Percentiles rank a stretch among this genome's conserved stretches.
Evolutionary conservation across 1,140 invertebrate species (phyloP).

Genomic region (Chironomus striatipennis): DNA sequence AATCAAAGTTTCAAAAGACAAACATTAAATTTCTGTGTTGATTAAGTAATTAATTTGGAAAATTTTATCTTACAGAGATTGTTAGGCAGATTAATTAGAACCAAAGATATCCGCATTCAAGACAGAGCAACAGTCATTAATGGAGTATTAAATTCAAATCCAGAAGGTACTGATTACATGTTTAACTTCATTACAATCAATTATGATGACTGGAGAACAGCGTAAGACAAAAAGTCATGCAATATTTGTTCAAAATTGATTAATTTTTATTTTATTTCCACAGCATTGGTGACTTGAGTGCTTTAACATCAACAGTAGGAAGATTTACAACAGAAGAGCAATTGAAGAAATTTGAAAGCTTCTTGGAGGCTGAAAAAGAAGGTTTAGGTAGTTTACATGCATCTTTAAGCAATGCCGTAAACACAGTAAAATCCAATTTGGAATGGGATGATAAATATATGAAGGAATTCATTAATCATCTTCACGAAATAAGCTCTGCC

Average conservation of each 20-base stretch:
- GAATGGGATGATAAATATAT: slow-evolving; percentile 25
- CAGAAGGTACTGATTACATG: slow-evolving; percentile 40
- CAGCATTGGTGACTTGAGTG: slow-evolving; percentile 38
- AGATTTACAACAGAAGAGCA: slow-evolving; percentile 42
- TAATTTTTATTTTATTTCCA: slow-evolving; percentile 33
- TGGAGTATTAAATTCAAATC: slow-evolving; percentile 39
- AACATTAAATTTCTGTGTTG: no score
- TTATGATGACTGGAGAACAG: slow-evolving; percentile 34
- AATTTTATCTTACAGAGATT: slow-evolving; percentile 33
- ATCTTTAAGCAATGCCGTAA: background rate
- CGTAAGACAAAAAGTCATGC: slow-evolving; percentile 38
- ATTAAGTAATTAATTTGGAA: no score
- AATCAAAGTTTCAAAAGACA: no score
- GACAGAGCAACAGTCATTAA: slow-evolving; percentile 38
- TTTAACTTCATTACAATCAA: slow-evolving; percentile 43
- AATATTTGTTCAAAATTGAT: slow-evolving; percentile 25
- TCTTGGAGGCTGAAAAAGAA: slow-evolving; percentile 26
- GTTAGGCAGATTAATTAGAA: slow-evolving; percentile 31
- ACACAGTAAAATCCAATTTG: slow-evolving; percentile 17
- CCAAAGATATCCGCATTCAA: slow-evolving; percentile 39
- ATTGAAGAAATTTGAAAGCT: slow-evolving; percentile 32
- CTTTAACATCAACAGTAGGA: slow-evolving; percentile 41
- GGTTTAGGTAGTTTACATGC: background rate
- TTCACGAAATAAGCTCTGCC: background rate
- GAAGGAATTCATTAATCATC: background rate